A percentile compares a stretch with the other conserved stretches of the same genome.
phyloP scores from a whole-genome alignment of 2,113 vertebrate genomes.

The Hystrix brachyura region DNA sequence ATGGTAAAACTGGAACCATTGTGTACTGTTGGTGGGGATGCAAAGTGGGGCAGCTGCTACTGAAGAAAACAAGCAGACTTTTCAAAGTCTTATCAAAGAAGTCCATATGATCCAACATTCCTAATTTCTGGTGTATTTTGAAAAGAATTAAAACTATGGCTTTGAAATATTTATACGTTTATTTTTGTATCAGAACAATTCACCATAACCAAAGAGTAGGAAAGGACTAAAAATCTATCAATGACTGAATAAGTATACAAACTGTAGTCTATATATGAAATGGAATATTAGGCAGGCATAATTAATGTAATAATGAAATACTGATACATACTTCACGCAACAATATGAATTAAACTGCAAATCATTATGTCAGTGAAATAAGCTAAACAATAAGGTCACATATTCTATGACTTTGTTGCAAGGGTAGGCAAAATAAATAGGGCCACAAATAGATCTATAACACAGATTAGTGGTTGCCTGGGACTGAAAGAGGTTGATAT shows the following conservation, averaged over 20 bases:
- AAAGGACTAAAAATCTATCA: not conserved
- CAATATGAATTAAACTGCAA: not conserved
- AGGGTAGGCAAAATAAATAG: not conserved
- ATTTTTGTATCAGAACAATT: not conserved
- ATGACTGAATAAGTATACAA: not conserved
- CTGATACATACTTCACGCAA: not conserved
- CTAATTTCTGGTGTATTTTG: not conserved
- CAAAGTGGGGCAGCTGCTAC: not conserved
- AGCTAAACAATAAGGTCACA: not conserved
- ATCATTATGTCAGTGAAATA: not conserved
- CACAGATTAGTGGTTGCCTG: not conserved
- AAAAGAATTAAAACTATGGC: not conserved
- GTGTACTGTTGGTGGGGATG: not conserved
- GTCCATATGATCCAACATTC: not conserved
- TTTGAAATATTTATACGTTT: not conserved
- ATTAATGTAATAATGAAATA: not conserved
- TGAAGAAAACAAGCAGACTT: not conserved
- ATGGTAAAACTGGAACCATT: rapidly evolving
- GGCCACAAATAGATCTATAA: not conserved
- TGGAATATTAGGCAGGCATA: not conserved
- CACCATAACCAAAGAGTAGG: not conserved
- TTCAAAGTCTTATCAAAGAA: not conserved
- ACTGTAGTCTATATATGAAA: not conserved
- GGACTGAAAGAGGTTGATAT: not conserved
- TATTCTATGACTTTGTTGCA: not conserved